phyloP scores from a whole-genome alignment of 2,888 invertebrate species.

The Sphinx pinastri region DNA sequence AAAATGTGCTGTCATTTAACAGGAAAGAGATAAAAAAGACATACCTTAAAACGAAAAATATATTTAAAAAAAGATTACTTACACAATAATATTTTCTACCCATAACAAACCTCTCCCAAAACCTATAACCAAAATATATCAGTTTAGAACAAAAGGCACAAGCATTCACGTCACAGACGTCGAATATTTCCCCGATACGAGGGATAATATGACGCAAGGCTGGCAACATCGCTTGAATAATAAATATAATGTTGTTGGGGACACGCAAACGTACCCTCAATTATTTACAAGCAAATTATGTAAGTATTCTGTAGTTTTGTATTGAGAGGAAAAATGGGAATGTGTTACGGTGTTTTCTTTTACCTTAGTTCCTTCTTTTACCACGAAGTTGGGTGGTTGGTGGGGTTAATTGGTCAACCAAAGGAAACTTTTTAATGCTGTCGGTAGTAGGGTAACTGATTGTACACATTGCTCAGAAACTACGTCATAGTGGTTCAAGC shows the following conservation, averaged over 20 bases:
- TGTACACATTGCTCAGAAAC: no score
- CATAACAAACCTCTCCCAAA: background rate
- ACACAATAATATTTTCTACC: background rate
- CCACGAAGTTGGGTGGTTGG: no score
- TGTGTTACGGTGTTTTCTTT: background rate
- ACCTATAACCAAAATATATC: slow-evolving; percentile 37
- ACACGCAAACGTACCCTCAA: slow-evolving; percentile 70
- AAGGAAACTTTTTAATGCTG: no score
- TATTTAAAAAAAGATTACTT: background rate
- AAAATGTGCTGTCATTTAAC: no score
- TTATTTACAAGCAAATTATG: slow-evolving; percentile 80
- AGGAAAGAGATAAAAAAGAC: no score
- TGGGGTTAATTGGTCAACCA: no score
- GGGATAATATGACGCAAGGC: slow-evolving; percentile 80
- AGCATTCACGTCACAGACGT: slow-evolving; percentile 69
- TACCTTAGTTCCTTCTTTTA: no score
- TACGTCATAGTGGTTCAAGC: no score
- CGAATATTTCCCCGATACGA: slow-evolving; percentile 78
- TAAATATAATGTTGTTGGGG: slow-evolving; percentile 70
- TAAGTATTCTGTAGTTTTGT: slow-evolving; percentile 62
- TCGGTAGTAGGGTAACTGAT: no score
- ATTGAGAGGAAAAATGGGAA: slow-evolving; percentile 30
- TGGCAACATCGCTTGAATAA: slow-evolving; percentile 78
- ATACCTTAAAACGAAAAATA: background rate
- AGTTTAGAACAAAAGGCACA: slow-evolving; percentile 40